Evolutionary conservation across 2,888 invertebrate species (phyloP).

Genomic region (Cataglyphis rosenhaueri): DNA sequence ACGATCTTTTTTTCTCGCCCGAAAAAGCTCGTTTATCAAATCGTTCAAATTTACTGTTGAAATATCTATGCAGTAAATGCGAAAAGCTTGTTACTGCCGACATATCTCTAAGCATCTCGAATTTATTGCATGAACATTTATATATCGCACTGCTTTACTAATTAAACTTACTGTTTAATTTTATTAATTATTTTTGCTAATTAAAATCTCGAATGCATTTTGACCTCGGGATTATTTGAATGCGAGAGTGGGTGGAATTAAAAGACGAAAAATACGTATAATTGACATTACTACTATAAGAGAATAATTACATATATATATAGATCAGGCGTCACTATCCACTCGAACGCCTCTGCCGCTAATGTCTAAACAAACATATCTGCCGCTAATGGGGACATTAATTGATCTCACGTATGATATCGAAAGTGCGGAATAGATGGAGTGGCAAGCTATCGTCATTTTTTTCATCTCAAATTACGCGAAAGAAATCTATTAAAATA

Average conservation of each 20-base stretch:
- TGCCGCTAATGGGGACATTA: conserved; percentile 63
- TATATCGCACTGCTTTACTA: background rate
- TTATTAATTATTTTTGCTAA: background rate
- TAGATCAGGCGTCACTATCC: conserved; percentile 63
- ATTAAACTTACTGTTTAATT: background rate
- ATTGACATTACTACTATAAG: background rate
- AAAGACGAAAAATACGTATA: background rate
- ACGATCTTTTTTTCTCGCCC: background rate
- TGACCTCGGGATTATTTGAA: background rate
- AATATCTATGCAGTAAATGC: background rate
- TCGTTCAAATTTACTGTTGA: background rate
- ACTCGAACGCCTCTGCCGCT: conserved; percentile 70
- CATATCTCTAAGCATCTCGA: background rate
- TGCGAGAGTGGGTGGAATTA: conserved; percentile 4
- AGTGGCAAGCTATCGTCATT: background rate
- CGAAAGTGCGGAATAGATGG: conserved; percentile 23
- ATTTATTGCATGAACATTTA: background rate
- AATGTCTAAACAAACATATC: conserved; percentile 79
- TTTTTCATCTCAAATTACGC: conserved; percentile 6
- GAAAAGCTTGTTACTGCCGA: background rate
- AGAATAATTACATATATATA: conserved; percentile 58
- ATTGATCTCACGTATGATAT: conserved; percentile 52
- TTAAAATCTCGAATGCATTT: background rate
- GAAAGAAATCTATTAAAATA: background rate
- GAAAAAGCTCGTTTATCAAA: background rate